phyloP scores from a whole-genome alignment of 2,797 vertebrate species.

The Threskiornis aethiopicus region DNA sequence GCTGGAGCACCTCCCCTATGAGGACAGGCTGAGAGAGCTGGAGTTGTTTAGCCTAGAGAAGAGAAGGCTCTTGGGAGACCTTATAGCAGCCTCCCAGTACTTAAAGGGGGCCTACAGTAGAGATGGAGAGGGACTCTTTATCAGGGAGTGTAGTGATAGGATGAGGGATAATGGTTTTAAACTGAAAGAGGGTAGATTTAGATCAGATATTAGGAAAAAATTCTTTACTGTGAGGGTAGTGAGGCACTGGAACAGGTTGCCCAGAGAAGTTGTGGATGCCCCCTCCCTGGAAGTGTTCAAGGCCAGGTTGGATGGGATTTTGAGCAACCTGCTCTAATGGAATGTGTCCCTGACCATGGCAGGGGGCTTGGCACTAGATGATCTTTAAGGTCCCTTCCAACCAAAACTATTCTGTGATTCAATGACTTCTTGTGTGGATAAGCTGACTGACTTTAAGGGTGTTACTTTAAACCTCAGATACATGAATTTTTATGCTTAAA shows the following conservation, averaged over 20 bases:
- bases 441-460: neutral
- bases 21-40: neutral
- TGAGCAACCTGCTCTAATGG: neutral
- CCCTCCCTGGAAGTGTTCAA: neutral
- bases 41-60: neutral
- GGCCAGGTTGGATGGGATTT: neutral
- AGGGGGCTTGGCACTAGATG: fast-evolving
- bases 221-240: neutral
- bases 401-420: neutral
- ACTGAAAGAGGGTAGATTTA: neutral
- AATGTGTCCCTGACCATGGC: fast-evolving
- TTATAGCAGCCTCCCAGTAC: neutral
- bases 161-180: neutral
- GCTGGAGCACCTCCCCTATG: neutral
- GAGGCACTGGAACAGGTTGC: neutral
- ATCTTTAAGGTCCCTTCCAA: neutral
- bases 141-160: neutral
- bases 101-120: neutral
- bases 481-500: neutral
- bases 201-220: neutral
- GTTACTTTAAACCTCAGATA: neutral
- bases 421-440: neutral
- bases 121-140: neutral
- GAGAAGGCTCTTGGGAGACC: neutral
- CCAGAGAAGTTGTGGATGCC: neutral